Evolutionary conservation across 2,113 vertebrate genomes (phyloP), one percentile per base, ranked within the genome.

Genomic region (Lagopus leucura): DNA sequence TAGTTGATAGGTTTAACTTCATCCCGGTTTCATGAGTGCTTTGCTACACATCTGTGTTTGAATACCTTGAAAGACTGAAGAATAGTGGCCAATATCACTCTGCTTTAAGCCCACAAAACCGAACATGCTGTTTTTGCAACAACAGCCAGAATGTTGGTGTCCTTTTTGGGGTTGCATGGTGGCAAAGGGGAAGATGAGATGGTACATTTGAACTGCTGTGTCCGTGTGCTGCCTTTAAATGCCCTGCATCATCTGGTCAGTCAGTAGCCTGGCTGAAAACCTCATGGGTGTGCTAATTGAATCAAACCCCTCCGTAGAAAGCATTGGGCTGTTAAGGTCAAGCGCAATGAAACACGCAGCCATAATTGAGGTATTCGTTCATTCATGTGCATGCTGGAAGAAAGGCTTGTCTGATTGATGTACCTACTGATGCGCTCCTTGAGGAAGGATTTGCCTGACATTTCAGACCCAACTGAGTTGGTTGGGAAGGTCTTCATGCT

Each of bases 281-380:
- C 89, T 73, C 54, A 17, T 52, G 93, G 72, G 65, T 77, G 65
- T 94, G 83, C 72, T 96, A 90, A 93, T 93, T 94, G 87, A 92
- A 96, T 96, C 95, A 94, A 96, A 92, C 32, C 60, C 76, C 89
- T 93, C 89, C 57, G 8, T 74, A 4, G 48, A 36, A 94, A 93
- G 52, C 92, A 72, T 2, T 86, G 92, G 74, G 27, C 81, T 96
- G 81, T 89, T 95, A 85, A 95, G 94, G 96, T 96, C 95, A 86
- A 83, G 91, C 82, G 94, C 93, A 94, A 34, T 78, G 90, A 86
- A 85, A 95, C 81, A 70, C 83, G 6, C 40, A 78, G 88, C 74
- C 1, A 1, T 90, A 85, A 94, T 75, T 81, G 92, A 93, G 88
- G 81, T 30, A 3, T 54, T 61, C 13, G 3, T 80, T 94, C 90